Conservation (phyloP, 2,888 invertebrate genomes). For the Branchipolynoe longqiensis region DNA sequence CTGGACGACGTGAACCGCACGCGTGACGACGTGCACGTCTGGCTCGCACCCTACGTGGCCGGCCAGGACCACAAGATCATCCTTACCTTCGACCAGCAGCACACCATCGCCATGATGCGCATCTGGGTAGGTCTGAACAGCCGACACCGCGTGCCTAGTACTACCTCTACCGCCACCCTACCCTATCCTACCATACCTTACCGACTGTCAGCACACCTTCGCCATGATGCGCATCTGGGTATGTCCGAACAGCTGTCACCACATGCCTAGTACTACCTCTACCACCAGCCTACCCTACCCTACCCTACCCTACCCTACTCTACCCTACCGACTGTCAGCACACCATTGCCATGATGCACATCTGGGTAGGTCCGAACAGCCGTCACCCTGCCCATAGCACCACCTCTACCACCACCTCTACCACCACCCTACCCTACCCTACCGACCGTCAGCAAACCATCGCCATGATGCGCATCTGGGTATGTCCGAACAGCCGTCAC, state of each 20-base stretch:
- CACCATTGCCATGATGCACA: slow-evolving; percentile 86
- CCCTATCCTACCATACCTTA: not conserved
- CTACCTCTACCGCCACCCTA: no score
- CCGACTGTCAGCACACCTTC: slow-evolving; percentile 83
- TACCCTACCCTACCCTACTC: no score
- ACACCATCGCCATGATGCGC: slow-evolving; percentile 86
- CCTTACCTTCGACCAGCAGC: slow-evolving; percentile 84
- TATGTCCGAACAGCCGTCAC: no score
- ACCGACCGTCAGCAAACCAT: slow-evolving; percentile 84
- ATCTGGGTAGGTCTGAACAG: slow-evolving; percentile 88
- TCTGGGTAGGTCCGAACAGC: slow-evolving; percentile 88
- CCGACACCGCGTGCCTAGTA: no score
- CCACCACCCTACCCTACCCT: no score
- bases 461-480: slow-evolving; percentile 88
- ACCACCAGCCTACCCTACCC: no score
- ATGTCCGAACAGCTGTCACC: no score
- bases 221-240: slow-evolving; percentile 89
- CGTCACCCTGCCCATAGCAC: no score
- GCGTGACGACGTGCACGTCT: slow-evolving; percentile 89
- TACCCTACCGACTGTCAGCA: slow-evolving; percentile 82
- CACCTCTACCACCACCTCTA: no score
- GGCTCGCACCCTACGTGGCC: slow-evolving; percentile 87
- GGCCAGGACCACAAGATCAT: slow-evolving; percentile 86
- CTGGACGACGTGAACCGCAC: slow-evolving; percentile 88
- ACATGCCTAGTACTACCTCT: no score